Percentiles rank a stretch among this genome's conserved stretches.
phyloP scores from a whole-genome alignment of 2,888 invertebrate species.

The Didymodactylos carnosus region DNA sequence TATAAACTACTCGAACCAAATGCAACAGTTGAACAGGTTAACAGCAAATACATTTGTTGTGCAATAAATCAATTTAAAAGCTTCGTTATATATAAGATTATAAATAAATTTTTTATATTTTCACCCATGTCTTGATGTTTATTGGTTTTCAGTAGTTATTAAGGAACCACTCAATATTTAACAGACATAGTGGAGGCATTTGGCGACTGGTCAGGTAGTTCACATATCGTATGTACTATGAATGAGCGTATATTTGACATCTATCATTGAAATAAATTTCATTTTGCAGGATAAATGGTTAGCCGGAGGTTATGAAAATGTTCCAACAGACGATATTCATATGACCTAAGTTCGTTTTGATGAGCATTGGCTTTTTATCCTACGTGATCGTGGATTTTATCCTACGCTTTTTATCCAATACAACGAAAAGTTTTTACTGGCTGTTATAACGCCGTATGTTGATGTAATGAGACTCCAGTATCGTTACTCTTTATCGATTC shows the following conservation, averaged over 20 bases:
- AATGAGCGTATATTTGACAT: slow-evolving; percentile 22
- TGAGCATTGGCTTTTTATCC: slow-evolving; percentile 58
- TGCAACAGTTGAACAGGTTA: slow-evolving; percentile 43
- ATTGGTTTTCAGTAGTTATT: slow-evolving; percentile 66
- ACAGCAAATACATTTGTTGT: slow-evolving; percentile 7
- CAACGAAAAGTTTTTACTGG: slow-evolving; percentile 73
- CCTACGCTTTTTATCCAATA: slow-evolving; percentile 64
- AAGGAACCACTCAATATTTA: slow-evolving; percentile 56
- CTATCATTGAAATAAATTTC: neutral
- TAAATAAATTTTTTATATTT: too few species aligned
- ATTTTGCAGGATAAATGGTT: slow-evolving; percentile 55
- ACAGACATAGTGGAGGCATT: slow-evolving; percentile 70
- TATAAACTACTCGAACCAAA: slow-evolving; percentile 47
- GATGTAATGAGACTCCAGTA: neutral
- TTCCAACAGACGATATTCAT: slow-evolving; percentile 90
- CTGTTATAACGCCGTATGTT: slow-evolving; percentile 63
- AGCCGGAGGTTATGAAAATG: slow-evolving; percentile 84
- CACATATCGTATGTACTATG: slow-evolving; percentile 57
- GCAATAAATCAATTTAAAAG: too few species aligned
- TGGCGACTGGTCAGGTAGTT: slow-evolving; percentile 80
- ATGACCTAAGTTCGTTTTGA: slow-evolving; percentile 80
- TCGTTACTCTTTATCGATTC: neutral
- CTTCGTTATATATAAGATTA: too few species aligned
- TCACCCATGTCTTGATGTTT: slow-evolving; percentile 90
- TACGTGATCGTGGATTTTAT: too few species aligned